Conservation (phyloP, 53 echinoderm and acorn worm species). For the Holothuria scabra region DNA sequence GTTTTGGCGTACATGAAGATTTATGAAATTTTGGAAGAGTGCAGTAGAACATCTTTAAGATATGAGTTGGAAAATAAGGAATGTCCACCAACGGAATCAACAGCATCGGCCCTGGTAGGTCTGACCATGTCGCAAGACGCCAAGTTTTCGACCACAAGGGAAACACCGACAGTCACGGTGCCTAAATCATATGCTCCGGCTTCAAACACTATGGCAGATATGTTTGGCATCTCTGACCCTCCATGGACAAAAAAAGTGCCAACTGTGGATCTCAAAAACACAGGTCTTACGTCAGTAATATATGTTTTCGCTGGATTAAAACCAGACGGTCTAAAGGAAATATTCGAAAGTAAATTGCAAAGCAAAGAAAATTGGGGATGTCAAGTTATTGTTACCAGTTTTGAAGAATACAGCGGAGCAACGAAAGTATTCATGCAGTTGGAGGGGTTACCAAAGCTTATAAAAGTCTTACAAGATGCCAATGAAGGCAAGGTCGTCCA, state of each 20-base stretch:
- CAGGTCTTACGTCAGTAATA: not conserved
- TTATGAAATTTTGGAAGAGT: conserved; percentile 9
- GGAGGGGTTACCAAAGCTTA: conserved; percentile 1
- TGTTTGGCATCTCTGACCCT: too few species aligned
- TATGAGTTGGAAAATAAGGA: too few species aligned
- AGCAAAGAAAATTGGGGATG: not conserved
- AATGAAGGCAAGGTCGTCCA: not conserved
- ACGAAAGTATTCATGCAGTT: not conserved
- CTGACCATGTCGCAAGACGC: not conserved
- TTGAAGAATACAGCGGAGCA: not conserved
- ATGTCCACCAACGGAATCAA: not conserved
- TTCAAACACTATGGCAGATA: too few species aligned
- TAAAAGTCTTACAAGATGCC: not conserved
- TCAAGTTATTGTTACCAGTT: not conserved
- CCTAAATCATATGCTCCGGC: too few species aligned
- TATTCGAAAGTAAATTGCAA: not conserved
- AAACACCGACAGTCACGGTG: not conserved
- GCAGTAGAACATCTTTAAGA: too few species aligned
- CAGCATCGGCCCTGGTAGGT: not conserved
- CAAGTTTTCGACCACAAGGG: not conserved
- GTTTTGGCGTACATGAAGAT: conserved; percentile 14
- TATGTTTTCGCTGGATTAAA: conserved; percentile 17
- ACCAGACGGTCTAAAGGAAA: not conserved
- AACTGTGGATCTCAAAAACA: too few species aligned
- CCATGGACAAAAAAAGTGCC: too few species aligned